Conservation (phyloP, 2,888 invertebrate genomes). For the Drosophila subquinaria region DNA sequence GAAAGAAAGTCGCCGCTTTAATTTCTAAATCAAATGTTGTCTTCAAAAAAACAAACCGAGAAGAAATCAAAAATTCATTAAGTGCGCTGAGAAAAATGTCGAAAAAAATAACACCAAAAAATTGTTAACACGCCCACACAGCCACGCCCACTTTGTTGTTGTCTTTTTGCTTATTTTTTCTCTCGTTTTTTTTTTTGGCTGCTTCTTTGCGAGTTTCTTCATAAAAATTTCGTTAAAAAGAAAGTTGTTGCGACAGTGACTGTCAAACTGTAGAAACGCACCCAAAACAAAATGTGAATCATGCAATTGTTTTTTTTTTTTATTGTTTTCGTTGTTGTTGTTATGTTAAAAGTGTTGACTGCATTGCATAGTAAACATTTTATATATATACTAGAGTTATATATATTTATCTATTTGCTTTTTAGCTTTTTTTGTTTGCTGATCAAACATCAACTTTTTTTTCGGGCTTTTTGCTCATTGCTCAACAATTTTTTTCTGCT, state of each 20-base stretch:
- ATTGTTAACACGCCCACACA: slow-evolving; percentile 69
- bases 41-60: slow-evolving; percentile 20
- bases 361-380: slow-evolving; percentile 68
- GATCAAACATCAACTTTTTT: slow-evolving; percentile 39
- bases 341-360: slow-evolving; percentile 74
- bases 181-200: slow-evolving; percentile 41
- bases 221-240: slow-evolving; percentile 74
- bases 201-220: slow-evolving; percentile 62
- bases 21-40: slow-evolving; percentile 70
- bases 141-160: slow-evolving; percentile 45
- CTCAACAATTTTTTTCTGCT: slow-evolving; percentile 45
- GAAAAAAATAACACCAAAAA: slow-evolving; percentile 24
- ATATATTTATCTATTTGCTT: slow-evolving; percentile 32
- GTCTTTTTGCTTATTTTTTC: slow-evolving; percentile 13
- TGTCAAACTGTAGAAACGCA: slow-evolving; percentile 71
- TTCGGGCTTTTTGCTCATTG: slow-evolving; percentile 51
- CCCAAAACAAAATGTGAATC: slow-evolving; percentile 64
- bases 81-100: slow-evolving; percentile 44
- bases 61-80: slow-evolving; percentile 7
- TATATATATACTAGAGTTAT: not conserved
- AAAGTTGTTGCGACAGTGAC: slow-evolving; percentile 67
- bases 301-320: slow-evolving; percentile 35
- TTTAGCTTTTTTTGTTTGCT: slow-evolving; percentile 36
- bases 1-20: slow-evolving; percentile 49
- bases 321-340: slow-evolving; percentile 14